Evolutionary conservation across 2,797 vertebrate species (phyloP), one percentile per base, ranked within the genome.

Genomic region (Nyctalus aviator): DNA sequence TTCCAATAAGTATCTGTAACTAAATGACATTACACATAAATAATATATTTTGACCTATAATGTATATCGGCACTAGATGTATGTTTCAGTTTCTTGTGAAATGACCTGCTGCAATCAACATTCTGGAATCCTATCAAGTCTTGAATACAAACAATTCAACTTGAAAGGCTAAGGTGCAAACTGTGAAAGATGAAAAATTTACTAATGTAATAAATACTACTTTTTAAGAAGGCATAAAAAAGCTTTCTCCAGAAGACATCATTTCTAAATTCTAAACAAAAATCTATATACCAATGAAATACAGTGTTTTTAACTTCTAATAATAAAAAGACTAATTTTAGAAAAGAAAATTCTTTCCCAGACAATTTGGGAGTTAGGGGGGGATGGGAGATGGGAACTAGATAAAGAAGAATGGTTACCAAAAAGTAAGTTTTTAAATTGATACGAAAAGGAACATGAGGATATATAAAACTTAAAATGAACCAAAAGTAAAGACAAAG

Each of bases 221-320:
- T 93, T 27, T 86, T 79, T 87, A 37, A 71, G 37, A 77, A 72
- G 68, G 37, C n/a, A 84, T 18, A 72, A 15, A 94, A 50, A 50
- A 79, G 69, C 37, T 62, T 71, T 84, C 82, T 76, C 35, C 69
- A 92, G 37, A 77, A 92, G 64, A 57, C 25, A 91, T 2, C 55
- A 85, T 53, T 93, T 93, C 50, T 27, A 94, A 94, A 85, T 88
- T 91, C 64, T 83, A 84, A 71, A 75, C 9, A 55, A 86, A 95
- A 86, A 81, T 71, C 25, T 68, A 94, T 90, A 25, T 17, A 81
- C 18, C 69, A 87, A 57, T 57, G 73, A 77, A 89, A 90, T 13
- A 88, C 25, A 79, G 62, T 59, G 25, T 13, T 50, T 88, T 79
- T 64, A 69, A 90, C 5, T 48, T 69, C 23, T 72, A 32, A 92